Evolutionary conservation across 2,888 invertebrate genomes (phyloP), one percentile per base, ranked within the genome.

Genomic region (Amblyjoppa fuscipennis): DNA sequence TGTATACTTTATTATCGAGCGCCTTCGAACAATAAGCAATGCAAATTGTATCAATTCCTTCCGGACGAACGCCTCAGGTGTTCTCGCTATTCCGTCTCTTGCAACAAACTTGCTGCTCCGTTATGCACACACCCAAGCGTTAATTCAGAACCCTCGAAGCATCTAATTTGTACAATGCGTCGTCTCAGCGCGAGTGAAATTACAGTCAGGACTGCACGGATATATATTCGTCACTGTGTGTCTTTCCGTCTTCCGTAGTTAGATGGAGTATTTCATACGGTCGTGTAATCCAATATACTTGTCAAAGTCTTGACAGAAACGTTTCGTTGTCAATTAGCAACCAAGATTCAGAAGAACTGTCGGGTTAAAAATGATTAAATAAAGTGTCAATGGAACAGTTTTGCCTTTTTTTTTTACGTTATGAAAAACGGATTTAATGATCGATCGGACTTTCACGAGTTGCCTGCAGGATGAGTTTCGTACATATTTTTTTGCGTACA

Each of bases 141-240:
- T 25, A 59, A 59, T 59, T 59, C 13, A 25, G 11, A 25, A 9
- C 11, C 3, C 59, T 59, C 4, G 25, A 59, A 59, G 59, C 28
- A 11, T 28, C 59, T 59, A 59, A 59, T 59, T 59, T 59, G 59
- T 28, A 25, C 59, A 59, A 59, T 28, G 28, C 59, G 28, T 11
- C 11, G 59, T 59, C 59, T 59, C 59, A 7, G 59, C 25, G 59
- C 25, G 9, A 25, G 20, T 59, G 59, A 2, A 59, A 59, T 28
- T 25, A 9, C 25, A 59, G 28, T 59, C 28, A 28, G 28, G 28
- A 2, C 7, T 11, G 9, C 59, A 25, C 2, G 16, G 28, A 59
- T 28, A 28, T 59, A 59, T 59, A 59, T 59, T 25, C 59, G 59
- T 59, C 59, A 3, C 11, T 59, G 28, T 59, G 59, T 59, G 59